Base-by-base conservation (phyloP, 2,888 invertebrate species). In the Lasiommata megera region DNA sequence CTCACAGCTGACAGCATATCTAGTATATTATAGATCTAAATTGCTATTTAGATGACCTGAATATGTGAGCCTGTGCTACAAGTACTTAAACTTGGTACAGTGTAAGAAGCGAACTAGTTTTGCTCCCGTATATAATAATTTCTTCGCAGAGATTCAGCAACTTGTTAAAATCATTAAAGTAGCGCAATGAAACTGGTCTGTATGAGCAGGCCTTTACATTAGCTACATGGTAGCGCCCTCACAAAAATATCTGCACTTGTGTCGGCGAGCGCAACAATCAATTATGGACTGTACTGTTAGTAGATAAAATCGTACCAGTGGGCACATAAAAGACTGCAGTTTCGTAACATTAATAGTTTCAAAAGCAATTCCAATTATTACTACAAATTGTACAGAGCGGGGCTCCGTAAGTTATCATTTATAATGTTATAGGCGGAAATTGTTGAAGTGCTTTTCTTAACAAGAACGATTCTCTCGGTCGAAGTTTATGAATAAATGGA, bases 261-360 rank as follows among this genome's bases (percentile, higher is more conserved):
- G 34, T 51, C 44, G 46, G 41, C 41, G 40, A 36, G 36, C 40
- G 51, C 40, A 56, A 56, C 50, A 56, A 56, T 56, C 56, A 54
- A 56, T 51, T 53, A 51, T 50, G 43, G 14, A 53, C 52, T 50
- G 18, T 47, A 53, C 51, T 43, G 36, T 36, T 17, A 37, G 34
- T 44, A 41, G 34, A 60, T 62, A 43, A 40, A 58, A 63, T 58
- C 55, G 41, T 31, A 47, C 29, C 51, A 54, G 44, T 11, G 11
- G 11, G 34, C 43, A 47, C 23, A 51, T 55, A 52, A 37, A 54
- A 34, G 52, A 57, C n/a, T 50, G 51, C 36, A 56, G 37, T 60
- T 62, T 57, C 57, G 43, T 54, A 55, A 60, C 48, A 51, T 59
- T 59, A 59, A 62, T 48, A 55, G 51, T 50, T 62, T 54, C 43